Evolutionary conservation across 2,888 invertebrate species (phyloP).

Genomic region (Gymnoscelis rufifasciata): DNA sequence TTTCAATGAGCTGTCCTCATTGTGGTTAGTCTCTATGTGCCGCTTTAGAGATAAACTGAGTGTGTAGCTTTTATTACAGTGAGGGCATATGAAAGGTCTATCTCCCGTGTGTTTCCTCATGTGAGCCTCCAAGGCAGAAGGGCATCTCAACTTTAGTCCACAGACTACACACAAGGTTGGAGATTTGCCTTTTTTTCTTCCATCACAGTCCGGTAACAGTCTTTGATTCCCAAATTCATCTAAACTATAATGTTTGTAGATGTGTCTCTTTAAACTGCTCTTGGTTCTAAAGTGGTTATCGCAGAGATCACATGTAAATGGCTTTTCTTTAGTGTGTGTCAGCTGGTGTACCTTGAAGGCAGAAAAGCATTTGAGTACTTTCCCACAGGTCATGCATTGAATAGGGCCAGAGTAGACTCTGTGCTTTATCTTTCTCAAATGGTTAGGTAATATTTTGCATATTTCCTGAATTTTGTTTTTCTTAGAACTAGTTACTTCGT

Average conservation of each 20-base stretch:
- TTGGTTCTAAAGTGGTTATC: constrained; percentile 21
- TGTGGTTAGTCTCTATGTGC: constrained; percentile 53
- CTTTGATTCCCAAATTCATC: constrained; percentile 2
- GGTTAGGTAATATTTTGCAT: constrained; percentile 11
- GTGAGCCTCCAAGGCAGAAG: constrained; percentile 59
- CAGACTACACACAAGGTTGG: constrained; percentile 58
- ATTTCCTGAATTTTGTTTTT: constrained; percentile 7
- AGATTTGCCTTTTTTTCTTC: constrained; percentile 32
- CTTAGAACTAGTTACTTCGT: not conserved
- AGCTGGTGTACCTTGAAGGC: constrained; percentile 24
- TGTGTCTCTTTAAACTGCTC: constrained; percentile 18
- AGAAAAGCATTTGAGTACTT: constrained; percentile 18
- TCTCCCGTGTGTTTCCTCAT: constrained; percentile 67
- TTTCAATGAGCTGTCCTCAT: constrained; percentile 28
- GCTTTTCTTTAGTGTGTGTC: constrained; percentile 27
- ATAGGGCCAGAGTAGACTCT: constrained; percentile 21
- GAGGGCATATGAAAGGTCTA: constrained; percentile 54
- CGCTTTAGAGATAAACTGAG: constrained; percentile 57
- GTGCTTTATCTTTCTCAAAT: constrained; percentile 19
- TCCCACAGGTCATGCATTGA: constrained; percentile 23
- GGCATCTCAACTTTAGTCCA: constrained; percentile 48
- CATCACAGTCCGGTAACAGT: constrained; percentile 21
- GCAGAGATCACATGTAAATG: constrained; percentile 24
- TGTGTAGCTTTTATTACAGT: constrained; percentile 49
- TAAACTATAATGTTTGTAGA: constrained; percentile 19